Evolutionary conservation across 2,113 vertebrate species (phyloP).

Genomic region (Etia nguti): DNA sequence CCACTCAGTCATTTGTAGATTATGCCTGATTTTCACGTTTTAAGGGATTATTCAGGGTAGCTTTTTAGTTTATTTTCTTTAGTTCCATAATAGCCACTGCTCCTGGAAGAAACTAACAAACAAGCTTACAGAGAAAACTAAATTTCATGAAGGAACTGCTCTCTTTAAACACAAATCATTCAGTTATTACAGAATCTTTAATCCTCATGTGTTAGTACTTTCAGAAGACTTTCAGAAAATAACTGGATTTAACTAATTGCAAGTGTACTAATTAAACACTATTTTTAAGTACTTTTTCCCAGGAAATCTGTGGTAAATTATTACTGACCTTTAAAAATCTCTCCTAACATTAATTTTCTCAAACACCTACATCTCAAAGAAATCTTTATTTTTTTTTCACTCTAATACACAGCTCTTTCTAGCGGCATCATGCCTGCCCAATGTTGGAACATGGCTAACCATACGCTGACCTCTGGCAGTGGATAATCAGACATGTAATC

Average conservation of each 20-base stretch:
- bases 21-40: not conserved
- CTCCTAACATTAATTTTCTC: not conserved
- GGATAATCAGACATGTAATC: slow-evolving; percentile 50
- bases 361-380: not conserved
- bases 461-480: slow-evolving; percentile 1
- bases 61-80: not conserved
- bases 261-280: not conserved
- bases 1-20: not conserved
- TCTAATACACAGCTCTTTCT: not conserved
- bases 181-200: not conserved
- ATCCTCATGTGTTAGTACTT: not conserved
- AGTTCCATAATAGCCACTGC: not conserved
- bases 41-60: not conserved
- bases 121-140: not conserved
- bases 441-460: not conserved
- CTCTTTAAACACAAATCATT: not conserved
- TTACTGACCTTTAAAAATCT: not conserved
- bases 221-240: not conserved
- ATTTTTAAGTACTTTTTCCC: not conserved
- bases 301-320: not conserved
- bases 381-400: not conserved
- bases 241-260: not conserved
- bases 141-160: not conserved
- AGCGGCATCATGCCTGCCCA: not conserved
- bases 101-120: not conserved